Evolutionary conservation across 2,888 invertebrate species (phyloP), one percentile per base, ranked within the genome.

Genomic region (Andrena dorsata): DNA sequence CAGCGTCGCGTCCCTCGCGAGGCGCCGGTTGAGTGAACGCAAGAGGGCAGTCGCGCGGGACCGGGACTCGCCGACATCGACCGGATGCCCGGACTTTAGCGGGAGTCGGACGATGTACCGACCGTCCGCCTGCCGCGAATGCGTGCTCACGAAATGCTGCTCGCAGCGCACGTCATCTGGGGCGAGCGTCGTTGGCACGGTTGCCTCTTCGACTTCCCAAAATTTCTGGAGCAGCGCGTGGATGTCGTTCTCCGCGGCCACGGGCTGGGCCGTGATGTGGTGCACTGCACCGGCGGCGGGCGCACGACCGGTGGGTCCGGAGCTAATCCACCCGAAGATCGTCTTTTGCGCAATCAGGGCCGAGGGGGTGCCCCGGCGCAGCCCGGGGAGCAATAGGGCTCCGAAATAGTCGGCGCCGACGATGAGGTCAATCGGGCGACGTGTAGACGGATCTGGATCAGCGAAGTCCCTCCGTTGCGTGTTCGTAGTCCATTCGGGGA

Each of bases 61-160:
- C 0, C 20, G 51, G 7, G 51, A 20, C 6, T 51, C 20, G 20
- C 51, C 51, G 51, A 51, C 51, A 20, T n/a, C 20, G 0, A n/a
- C 2, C 51, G n/a, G n/a, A n/a, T 2, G 7, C 2, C 20, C 51
- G 7, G n/a, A 0, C n/a, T 8, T n/a, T 0, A 7, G 8, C 0
- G 51, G 51, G 0, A 51, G 20, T 2, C 51, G 7, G 7, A 51
- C 51, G 20, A 51, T 20, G 20, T 51, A 51, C 6, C 51, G 51
- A n/a, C 51, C 51, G 51, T 51, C 51, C 51, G 51, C n/a, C 20
- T 20, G 51, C n/a, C 51, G 51, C 6, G n/a, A 20, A 7, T 51
- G 51, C 16, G 51, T 51, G n/a, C 6, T 7, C 6, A 6, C 51
- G 51, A 51, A n/a, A n/a, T 51, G 51, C n/a, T 16, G n/a, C 2